phyloP scores from a whole-genome alignment of 2,888 invertebrate species.

The Drosophila emarginata region DNA sequence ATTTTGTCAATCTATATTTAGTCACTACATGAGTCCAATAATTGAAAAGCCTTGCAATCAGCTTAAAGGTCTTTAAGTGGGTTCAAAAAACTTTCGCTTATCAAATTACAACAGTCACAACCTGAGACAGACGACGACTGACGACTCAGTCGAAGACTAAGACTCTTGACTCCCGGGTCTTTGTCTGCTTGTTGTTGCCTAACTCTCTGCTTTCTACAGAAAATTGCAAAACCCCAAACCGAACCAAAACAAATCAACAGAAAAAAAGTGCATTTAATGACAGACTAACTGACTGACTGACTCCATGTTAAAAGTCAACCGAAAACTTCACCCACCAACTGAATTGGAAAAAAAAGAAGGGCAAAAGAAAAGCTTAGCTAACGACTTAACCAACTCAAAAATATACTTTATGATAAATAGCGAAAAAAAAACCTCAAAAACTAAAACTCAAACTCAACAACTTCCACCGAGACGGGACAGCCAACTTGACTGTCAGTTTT shows the following conservation, averaged over 20 bases:
- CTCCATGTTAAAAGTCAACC: slow-evolving; percentile 32
- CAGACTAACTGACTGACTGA: slow-evolving; percentile 39
- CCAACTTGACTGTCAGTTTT: slow-evolving; percentile 55
- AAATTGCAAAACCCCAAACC: slow-evolving; percentile 45
- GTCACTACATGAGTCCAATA: slow-evolving; percentile 9
- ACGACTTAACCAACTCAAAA: slow-evolving; percentile 37
- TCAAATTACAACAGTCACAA: slow-evolving; percentile 50
- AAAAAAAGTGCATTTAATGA: slow-evolving; percentile 63
- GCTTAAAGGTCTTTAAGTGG: slow-evolving; percentile 39
- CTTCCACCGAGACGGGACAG: slow-evolving; percentile 47
- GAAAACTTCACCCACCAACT: slow-evolving; percentile 32
- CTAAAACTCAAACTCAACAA: slow-evolving; percentile 23
- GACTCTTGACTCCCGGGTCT: slow-evolving; percentile 31
- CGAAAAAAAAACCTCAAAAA: slow-evolving; percentile 9
- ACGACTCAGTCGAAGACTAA: background rate
- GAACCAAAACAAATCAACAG: slow-evolving; percentile 30
- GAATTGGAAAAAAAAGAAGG: slow-evolving; percentile 20
- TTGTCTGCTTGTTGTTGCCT: slow-evolving; percentile 12
- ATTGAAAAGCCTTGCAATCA: slow-evolving; percentile 56
- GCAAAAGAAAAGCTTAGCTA: slow-evolving; percentile 33
- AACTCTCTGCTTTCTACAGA: slow-evolving; percentile 56
- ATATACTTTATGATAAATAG: slow-evolving; percentile 33
- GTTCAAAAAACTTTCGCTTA: slow-evolving; percentile 77
- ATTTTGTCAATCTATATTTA: slow-evolving; percentile 47
- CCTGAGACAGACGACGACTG: slow-evolving; percentile 16